phyloP scores from a whole-genome alignment of 2,888 invertebrate species.

The Rutpela maculata region DNA sequence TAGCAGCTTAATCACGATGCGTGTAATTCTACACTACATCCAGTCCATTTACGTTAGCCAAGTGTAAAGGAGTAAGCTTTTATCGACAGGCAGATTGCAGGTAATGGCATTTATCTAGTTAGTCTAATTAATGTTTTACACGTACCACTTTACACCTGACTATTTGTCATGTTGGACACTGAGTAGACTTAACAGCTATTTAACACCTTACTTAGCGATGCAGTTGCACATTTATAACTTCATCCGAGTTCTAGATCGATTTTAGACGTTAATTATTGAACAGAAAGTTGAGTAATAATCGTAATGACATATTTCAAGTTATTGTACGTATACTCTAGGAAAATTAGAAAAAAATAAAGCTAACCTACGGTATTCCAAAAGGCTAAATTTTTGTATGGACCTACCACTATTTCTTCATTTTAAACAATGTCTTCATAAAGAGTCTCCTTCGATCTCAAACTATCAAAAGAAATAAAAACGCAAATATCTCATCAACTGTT shows the following conservation, averaged over 20 bases:
- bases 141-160: slow-evolving; percentile 32
- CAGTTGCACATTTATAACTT: slow-evolving; percentile 20
- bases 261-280: slow-evolving; percentile 12
- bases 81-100: slow-evolving; percentile 17
- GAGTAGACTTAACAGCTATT: slow-evolving; percentile 21
- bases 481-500: too few relatives aligned
- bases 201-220: slow-evolving; percentile 28
- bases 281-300: not conserved
- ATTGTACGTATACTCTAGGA: too few relatives aligned
- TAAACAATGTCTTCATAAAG: too few relatives aligned
- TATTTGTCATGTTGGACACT: slow-evolving; percentile 34
- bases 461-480: too few relatives aligned
- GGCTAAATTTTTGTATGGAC: too few relatives aligned
- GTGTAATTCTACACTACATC: not conserved
- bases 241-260: slow-evolving; percentile 10
- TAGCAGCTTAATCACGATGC: not conserved
- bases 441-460: too few relatives aligned
- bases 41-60: not conserved
- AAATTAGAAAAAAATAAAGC: too few relatives aligned
- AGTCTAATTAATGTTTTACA: slow-evolving; percentile 43
- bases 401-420: too few relatives aligned
- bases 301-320: too few relatives aligned
- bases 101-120: slow-evolving; percentile 22
- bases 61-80: not conserved
- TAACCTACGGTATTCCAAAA: too few relatives aligned